Percentiles rank a stretch among this genome's conserved stretches.
These are phyloP conservation scores for Drosophila parvula DNA, from an alignment of 1,140 invertebrate genomes.

Conservation along the genomic window DNA sequence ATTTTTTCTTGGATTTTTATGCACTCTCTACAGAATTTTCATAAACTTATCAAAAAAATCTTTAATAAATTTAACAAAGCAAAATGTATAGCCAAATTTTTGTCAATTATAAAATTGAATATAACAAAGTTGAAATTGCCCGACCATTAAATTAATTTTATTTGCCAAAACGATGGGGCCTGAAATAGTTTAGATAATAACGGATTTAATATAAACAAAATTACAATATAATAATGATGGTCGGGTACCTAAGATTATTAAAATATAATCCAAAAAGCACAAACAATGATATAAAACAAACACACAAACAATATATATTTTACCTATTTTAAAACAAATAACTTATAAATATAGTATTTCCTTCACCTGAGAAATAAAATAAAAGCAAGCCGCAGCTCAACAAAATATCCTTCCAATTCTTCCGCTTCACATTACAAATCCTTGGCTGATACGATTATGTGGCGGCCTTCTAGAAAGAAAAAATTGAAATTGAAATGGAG, in stretches of 20 bases:
- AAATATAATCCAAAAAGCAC: neutral
- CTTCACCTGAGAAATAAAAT: neutral
- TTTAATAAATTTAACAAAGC: neutral
- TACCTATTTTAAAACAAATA: neutral
- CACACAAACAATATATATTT: too few relatives aligned
- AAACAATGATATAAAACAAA: too few relatives aligned
- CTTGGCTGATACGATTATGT: slow-evolving; percentile 41
- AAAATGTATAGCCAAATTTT: neutral
- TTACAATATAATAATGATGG: neutral
- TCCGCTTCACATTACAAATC: slow-evolving; percentile 40
- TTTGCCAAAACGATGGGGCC: neutral
- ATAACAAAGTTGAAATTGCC: too few relatives aligned
- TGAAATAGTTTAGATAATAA: too few relatives aligned
- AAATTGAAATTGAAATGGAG: slow-evolving; percentile 20
- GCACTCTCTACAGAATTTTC: neutral
- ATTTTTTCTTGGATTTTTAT: neutral
- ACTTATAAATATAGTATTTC: neutral
- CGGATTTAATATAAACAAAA: neutral
- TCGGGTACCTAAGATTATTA: neutral
- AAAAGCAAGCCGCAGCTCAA: neutral
- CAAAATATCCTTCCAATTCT: slow-evolving; percentile 31
- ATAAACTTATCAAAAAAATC: neutral
- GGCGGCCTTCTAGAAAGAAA: slow-evolving; percentile 25
- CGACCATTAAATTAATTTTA: neutral
- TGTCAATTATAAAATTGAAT: neutral